A percentile compares a stretch with the other conserved stretches of the same genome.
Conservation (phyloP, 2,888 invertebrate species). For the Mythimna vitellina region DNA sequence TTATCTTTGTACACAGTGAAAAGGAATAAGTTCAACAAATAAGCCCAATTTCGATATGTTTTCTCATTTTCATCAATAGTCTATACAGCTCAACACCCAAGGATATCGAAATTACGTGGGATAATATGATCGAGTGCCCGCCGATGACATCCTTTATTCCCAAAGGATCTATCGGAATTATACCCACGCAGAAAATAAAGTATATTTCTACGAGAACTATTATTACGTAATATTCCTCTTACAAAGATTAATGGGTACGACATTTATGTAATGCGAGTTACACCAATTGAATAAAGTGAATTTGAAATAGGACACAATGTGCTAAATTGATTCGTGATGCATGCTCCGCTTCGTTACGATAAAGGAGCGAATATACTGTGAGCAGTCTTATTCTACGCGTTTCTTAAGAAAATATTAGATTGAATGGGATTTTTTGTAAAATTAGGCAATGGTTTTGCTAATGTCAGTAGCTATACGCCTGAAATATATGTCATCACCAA, state of each 20-base stretch:
- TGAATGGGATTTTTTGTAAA: constrained; percentile 9
- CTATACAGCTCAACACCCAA: constrained; percentile 25
- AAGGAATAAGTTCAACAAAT: constrained; percentile 11
- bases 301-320: constrained; percentile 69
- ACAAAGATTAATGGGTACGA: constrained; percentile 47
- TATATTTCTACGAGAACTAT: constrained; percentile 30
- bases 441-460: background rate
- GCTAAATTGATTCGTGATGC: constrained; percentile 72
- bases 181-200: constrained; percentile 42
- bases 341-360: constrained; percentile 56
- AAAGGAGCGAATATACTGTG: constrained; percentile 47
- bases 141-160: constrained; percentile 53
- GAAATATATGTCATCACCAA: no score
- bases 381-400: constrained; percentile 27
- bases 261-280: constrained; percentile 47
- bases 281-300: constrained; percentile 57
- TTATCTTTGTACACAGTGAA: background rate
- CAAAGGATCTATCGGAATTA: constrained; percentile 50
- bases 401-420: constrained; percentile 8
- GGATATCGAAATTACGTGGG: constrained; percentile 49
- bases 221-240: constrained; percentile 34
- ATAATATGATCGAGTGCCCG: constrained; percentile 59
- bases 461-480: no score
- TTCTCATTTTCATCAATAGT: constrained; percentile 35
- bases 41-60: constrained; percentile 25